Percentiles rank a stretch among this genome's conserved stretches.
These are phyloP conservation scores for Gobiocypris rarus DNA, from an alignment of 2,113 vertebrate genomes.

Conservation along the genomic window DNA sequence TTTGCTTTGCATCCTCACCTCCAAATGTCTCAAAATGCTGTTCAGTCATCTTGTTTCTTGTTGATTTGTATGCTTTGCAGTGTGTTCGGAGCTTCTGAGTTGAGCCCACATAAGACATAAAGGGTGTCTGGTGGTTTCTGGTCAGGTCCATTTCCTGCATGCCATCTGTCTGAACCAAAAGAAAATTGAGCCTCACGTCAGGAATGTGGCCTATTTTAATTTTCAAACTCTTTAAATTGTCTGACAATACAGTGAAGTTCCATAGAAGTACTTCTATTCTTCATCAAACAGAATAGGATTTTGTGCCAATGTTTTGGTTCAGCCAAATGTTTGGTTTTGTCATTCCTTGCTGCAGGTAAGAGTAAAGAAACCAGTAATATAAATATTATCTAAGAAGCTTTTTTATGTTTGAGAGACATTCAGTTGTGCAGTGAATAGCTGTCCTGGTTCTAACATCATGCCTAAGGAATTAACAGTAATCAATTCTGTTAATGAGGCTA, in stretches of 20 bases:
- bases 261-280: neutral
- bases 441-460: conserved; percentile 49
- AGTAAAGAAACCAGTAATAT: neutral
- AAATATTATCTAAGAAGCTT: neutral
- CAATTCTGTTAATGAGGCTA: conserved; percentile 52
- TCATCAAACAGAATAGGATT: neutral
- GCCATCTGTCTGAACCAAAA: neutral
- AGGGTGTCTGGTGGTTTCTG: neutral
- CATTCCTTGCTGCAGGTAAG: neutral
- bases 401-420: neutral
- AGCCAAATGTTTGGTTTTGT: neutral
- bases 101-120: neutral
- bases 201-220: neutral
- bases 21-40: neutral
- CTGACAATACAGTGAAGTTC: neutral
- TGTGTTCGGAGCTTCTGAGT: neutral
- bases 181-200: conserved; percentile 17
- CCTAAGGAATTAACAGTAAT: conserved; percentile 48
- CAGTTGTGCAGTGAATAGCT: conserved; percentile 46
- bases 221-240: neutral
- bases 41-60: neutral
- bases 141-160: conserved; percentile 1
- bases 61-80: neutral
- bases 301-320: neutral
- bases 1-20: neutral